Base-by-base conservation (phyloP, 2,113 vertebrate species). In the Corythornis madagascariensis region DNA sequence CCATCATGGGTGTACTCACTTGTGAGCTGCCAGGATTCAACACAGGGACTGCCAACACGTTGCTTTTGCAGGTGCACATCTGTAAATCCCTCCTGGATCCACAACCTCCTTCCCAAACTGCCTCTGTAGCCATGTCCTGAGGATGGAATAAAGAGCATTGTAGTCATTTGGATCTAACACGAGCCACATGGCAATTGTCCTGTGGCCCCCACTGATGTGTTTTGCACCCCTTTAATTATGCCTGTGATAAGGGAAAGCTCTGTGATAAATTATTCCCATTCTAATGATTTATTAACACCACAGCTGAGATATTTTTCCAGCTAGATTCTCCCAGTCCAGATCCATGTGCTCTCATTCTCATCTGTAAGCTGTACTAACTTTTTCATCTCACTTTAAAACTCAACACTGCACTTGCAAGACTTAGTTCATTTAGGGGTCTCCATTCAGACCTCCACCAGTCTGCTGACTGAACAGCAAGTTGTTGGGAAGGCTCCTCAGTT, bases 381-480 rank as follows among this genome's bases (percentile, higher is more conserved):
- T 67, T 67, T 42, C 43, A 16, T 61, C 71, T 86, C n/a, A 71
- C 75, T 89, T 90, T 4, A 74, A 21, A 89, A 74, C 55, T 18
- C 45, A 57, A 66, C 17, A 25, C 56, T 6, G n/a, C 65, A 90
- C 35, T 53, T 88, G 57, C 19, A 70, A 73, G 67, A 31, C 63
- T 72, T 8, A 8, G 35, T 31, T 56, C 4, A 1, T 61, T n/a
- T 17, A 56, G 65, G 60, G 29, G 56, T 74, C 79, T 86, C 40
- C 55, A 48, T 63, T 92, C 70, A 80, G 65, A 92, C 42, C 65
- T 83, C 64, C 55, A 70, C 33, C 38, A 61, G 70, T 45, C 92
- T 95, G 85, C 71, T 11, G 19, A 52, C 63, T 66, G 55, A 64
- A 83, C 53, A 92, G 92, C 56, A 86, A 84, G 83, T 24, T 77